Base-by-base conservation (phyloP, 2,113 vertebrate species). In the Corvus cornix region DNA sequence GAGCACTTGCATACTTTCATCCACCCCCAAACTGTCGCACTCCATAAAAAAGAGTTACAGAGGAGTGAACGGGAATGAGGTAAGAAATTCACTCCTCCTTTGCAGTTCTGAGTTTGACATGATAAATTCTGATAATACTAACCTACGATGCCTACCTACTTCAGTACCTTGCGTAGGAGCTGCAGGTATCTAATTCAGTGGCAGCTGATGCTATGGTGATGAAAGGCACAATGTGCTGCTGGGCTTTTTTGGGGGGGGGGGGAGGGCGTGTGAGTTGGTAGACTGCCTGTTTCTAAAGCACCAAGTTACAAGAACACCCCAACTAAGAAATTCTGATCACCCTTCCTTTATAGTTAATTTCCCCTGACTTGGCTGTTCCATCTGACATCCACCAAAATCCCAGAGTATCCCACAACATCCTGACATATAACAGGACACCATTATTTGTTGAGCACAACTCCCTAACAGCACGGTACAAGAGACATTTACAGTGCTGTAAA, bases 401-500 rank as follows among this genome's bases (percentile, higher is more conserved):
- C 35, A 70, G 56, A 74, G 11, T 26, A 78, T 44, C 35, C 27
- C 48, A 30, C 27, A 69, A 3, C 13, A 20, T 35, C 23, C 49
- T 75, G n/a, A 9, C 10, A 7, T 20, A 4, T 1, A 39, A 12
- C 33, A 87, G 67, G 55, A 43, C 35, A 51, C 15, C 15, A 12
- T 21, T 30, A 48, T 73, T 89, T 74, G 27, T 33, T 66, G 49
- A 59, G 46, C 55, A 53, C 7, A 43, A 4, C 11, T 64, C 46
- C 27, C 41, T 33, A 27, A 33, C 9, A 17, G 46, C 23, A 55
- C 39, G 74, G 55, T 37, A 13, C 33, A n/a, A 63, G 2, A 77
- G 79, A 21, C 52, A 81, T 90, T 87, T 88, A 59, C 59, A 74
- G 56, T 80, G 75, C 72, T 77, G 56, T 86, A 64, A 93, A 84